Evolutionary conservation across 2,113 vertebrate species (phyloP), one percentile per base, ranked within the genome.

Genomic region (Phoxinus phoxinus): DNA sequence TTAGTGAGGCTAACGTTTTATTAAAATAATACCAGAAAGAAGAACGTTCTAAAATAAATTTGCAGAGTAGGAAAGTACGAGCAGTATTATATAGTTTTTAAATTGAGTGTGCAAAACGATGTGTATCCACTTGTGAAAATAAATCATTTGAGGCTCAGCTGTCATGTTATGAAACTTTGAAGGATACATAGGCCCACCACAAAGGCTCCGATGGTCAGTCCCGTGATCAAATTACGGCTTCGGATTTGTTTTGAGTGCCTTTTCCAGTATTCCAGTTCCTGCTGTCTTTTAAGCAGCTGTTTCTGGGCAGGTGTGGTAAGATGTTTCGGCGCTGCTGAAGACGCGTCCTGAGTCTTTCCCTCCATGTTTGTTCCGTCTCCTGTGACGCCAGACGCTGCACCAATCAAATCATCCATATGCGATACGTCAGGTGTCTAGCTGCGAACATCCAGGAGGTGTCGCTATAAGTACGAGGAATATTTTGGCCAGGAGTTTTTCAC

Each of bases 121-220:
- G 65, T 67, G 35, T 21, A 67, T 11, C 21, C 3, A 12, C 69
- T 44, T 0, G 13, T 3, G 4, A 6, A 72, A 72, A n/a, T 12
- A n/a, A 71, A 71, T 0, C 35, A 72, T 35, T 37, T 11, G 69
- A 41, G 69, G 11, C 19, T 69, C 3, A 21, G 9, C 17, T 37
- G 7, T 44, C 2, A 13, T 73, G 69, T 73, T 8, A 46, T 73
- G 71, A 73, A 46, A 73, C 23, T 15, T 2, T 72, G 12, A 89
- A 90, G 96, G 97, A 98, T 98, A 97, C 97, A 97, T 80, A 98
- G 92, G 8, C 95, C 95, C 3, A 95, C 9, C 1, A 91, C 93
- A 74, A 96, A 82, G 1, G 95, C 94, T 9, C 96, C 96, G 58
- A 97, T 94, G 3, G 90, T 75, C 67, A 97, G 91, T 2, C 93